Percentiles rank a stretch among this genome's conserved stretches.
Conservation (phyloP, 1,140 invertebrate species). For the Bombus cullumanus region DNA sequence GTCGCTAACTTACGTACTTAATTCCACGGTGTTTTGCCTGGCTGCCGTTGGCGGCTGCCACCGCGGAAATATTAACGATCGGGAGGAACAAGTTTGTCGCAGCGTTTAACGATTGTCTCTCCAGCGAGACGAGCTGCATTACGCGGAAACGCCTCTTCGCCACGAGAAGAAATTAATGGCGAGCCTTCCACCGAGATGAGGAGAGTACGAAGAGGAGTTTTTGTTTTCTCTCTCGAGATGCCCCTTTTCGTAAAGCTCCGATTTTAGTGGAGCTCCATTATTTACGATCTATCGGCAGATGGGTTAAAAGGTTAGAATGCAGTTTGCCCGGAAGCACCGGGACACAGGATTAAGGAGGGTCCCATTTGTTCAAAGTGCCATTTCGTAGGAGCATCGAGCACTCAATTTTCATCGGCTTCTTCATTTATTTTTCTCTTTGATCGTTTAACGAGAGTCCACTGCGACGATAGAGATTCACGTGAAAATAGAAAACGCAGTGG, state of each 20-base stretch:
- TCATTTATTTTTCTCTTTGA: slow-evolving; percentile 53
- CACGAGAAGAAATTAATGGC: slow-evolving; percentile 1
- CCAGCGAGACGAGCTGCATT: not conserved
- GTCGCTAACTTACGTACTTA: slow-evolving; percentile 34
- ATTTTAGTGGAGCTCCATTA: slow-evolving; percentile 10
- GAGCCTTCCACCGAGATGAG: not conserved
- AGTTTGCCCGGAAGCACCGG: not conserved
- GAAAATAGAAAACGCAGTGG: not conserved
- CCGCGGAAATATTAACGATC: slow-evolving; percentile 38
- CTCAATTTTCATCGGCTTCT: not conserved
- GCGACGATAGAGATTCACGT: slow-evolving; percentile 1
- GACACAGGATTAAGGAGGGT: slow-evolving; percentile 12
- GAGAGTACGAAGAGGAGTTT: not conserved
- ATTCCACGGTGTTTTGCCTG: slow-evolving; percentile 29
- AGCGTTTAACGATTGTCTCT: slow-evolving; percentile 40
- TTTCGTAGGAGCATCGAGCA: not conserved
- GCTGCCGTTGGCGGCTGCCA: not conserved
- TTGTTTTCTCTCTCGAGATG: not conserved
- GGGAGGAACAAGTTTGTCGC: slow-evolving; percentile 16
- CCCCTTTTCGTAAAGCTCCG: not conserved
- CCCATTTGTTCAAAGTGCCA: not conserved
- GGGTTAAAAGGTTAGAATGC: slow-evolving; percentile 30
- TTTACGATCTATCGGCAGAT: slow-evolving; percentile 17
- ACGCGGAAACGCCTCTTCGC: not conserved
- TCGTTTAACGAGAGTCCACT: slow-evolving; percentile 23